Conservation (phyloP, 2,113 vertebrate species). For the Sakesphorus luctuosus region DNA sequence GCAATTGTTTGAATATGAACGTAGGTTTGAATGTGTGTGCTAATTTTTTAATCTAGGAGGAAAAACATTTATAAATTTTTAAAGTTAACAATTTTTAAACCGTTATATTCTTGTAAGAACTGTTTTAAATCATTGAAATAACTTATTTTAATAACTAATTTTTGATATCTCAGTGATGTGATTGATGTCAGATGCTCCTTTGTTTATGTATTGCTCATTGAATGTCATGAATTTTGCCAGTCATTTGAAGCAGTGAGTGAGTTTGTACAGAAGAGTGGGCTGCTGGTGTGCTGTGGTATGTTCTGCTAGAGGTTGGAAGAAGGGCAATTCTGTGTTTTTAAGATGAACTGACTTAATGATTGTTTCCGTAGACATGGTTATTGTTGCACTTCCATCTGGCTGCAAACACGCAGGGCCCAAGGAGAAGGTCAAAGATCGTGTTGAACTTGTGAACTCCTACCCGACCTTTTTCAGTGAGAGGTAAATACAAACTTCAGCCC, state of each 20-base stretch:
- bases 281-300: background rate
- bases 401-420: background rate
- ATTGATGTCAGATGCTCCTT: background rate
- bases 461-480: background rate
- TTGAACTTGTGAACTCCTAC: background rate
- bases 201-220: background rate
- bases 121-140: conserved; percentile 42
- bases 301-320: background rate
- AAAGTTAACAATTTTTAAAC: background rate
- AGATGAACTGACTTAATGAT: conserved; percentile 14
- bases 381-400: background rate
- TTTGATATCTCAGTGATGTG: background rate
- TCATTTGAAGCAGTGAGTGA: background rate
- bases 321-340: background rate
- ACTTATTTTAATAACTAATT: conserved; percentile 66
- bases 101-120: background rate
- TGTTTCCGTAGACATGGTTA: background rate
- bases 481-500: background rate
- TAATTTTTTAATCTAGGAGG: background rate
- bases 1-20: background rate
- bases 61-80: background rate
- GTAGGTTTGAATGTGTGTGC: background rate
- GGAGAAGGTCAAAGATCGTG: background rate
- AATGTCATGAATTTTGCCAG: background rate
- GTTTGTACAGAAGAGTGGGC: background rate